Evolutionary conservation across 2,797 vertebrate genomes (phyloP), one percentile per base, ranked within the genome.

Genomic region (Manis crassicaudata): DNA sequence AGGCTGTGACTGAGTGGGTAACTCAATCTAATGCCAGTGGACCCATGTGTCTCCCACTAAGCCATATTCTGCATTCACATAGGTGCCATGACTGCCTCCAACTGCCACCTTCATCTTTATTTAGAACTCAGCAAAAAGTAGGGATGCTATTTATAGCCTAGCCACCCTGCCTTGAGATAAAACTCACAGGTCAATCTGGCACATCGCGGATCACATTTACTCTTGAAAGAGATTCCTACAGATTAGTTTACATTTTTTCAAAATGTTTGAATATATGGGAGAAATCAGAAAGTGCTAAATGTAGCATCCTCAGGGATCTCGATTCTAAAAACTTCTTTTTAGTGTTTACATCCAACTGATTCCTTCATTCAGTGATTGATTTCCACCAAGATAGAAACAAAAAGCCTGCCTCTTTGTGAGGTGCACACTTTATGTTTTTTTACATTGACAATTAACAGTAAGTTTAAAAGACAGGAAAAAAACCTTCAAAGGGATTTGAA

Each of bases 401-500:
- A 81, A 83, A 40, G n/a, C 11, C 58, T 58, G 56, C 16, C 72
- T 60, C 52, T 75, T 54, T 7, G 17, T 54, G 50, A 82, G n/a
- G 14, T 58, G 27, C 9, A 54, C n/a, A 75, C 54, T 83, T 92
- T 63, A 76, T 56, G 37, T 10, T 52, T 50, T 72, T 88, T 79
- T 25, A 77, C 37, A 58, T 2, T 82, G 46, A 80, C 11, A 84
- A 58, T 81, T 56, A 93, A 70, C 11, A 89, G 8, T 20, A 75
- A 88, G 52, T 72, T 83, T 83, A 68, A 88, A 70, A 80, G n/a
- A 40, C 32, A 88, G 35, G 86, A 94, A 81, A 21, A 88, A 92
- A 94, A 81, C 13, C 65, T 83, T 84, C 76, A 52, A n/a, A 54
- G 37, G 60, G 14, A 43, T 52, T 37, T 46, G 8, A 29, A 21